Percentiles rank a stretch among this genome's conserved stretches.
Evolutionary conservation across 2,797 vertebrate species (phyloP).

Genomic region (Merluccius polli): DNA sequence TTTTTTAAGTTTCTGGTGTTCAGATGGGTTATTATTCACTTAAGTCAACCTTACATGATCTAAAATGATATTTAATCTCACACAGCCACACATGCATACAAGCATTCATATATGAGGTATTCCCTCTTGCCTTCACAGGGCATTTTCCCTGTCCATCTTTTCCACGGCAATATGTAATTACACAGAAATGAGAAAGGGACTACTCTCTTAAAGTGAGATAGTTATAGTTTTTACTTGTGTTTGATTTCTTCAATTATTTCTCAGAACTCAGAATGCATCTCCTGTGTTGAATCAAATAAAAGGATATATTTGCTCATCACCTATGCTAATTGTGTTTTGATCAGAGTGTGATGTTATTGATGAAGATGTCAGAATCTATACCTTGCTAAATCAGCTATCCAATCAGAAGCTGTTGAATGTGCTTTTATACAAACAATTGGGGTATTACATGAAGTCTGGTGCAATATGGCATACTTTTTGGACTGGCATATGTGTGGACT

Average conservation of each 20-base stretch:
- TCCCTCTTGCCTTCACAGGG: neutral
- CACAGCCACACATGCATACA: neutral
- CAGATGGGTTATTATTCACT: too few species aligned
- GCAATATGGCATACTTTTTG: conserved; percentile 37
- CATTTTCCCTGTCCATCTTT: neutral
- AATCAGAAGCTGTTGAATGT: conserved; percentile 15
- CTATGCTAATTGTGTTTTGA: conserved; percentile 1
- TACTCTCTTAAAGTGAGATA: neutral
- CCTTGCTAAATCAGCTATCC: neutral
- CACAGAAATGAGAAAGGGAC: neutral
- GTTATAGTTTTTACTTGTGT: neutral
- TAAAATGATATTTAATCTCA: too few species aligned
- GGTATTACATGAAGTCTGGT: conserved; percentile 34
- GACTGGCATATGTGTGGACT: conserved; percentile 51
- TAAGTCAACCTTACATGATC: too few species aligned
- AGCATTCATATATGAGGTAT: neutral
- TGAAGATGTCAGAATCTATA: conserved; percentile 8
- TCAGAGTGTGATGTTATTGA: conserved; percentile 15
- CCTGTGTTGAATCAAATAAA: neutral
- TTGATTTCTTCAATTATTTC: neutral
- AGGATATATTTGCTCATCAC: neutral
- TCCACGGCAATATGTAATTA: neutral
- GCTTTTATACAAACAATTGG: conserved; percentile 31
- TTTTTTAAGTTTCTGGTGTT: too few species aligned
- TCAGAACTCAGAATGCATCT: neutral